Evolutionary conservation across 2,797 vertebrate species (phyloP).

Genomic region (Masticophis lateralis): DNA sequence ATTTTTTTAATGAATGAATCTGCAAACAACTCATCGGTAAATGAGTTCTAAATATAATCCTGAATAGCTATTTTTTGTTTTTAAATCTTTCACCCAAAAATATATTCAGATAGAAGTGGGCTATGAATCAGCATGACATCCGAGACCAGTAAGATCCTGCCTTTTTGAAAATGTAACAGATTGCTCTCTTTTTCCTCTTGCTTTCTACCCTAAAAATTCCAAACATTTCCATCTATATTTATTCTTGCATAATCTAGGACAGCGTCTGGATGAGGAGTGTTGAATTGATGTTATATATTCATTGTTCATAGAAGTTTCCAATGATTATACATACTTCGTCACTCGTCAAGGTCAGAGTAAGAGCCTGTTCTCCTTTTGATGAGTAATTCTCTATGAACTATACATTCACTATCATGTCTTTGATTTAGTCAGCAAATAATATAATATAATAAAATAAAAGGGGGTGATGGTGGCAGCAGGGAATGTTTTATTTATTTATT

Average conservation of each 20-base stretch:
- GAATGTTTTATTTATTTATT: neutral
- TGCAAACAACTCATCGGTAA: neutral
- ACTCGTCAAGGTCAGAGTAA: constrained; percentile 7
- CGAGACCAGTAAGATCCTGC: neutral
- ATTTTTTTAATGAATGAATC: neutral
- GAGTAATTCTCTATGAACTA: neutral
- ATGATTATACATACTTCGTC: constrained; percentile 27
- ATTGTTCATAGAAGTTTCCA: constrained; percentile 35
- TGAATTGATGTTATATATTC: constrained; percentile 15
- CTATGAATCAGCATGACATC: neutral
- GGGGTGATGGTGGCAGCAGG: neutral
- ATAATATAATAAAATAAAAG: neutral
- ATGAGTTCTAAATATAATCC: neutral
- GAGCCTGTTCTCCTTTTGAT: neutral
- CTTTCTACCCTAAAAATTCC: neutral
- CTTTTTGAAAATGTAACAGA: neutral
- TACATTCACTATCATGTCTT: neutral
- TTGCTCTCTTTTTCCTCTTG: neutral
- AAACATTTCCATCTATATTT: neutral
- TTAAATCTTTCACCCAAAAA: neutral
- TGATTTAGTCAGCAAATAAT: neutral
- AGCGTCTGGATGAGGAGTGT: constrained; percentile 6
- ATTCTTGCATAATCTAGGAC: constrained; percentile 15
- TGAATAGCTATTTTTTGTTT: neutral
- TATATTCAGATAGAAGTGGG: neutral